These are phyloP conservation scores for Clarias macrocephalus DNA, from an alignment of 2,113 vertebrate species.

Conservation along the genomic window DNA sequence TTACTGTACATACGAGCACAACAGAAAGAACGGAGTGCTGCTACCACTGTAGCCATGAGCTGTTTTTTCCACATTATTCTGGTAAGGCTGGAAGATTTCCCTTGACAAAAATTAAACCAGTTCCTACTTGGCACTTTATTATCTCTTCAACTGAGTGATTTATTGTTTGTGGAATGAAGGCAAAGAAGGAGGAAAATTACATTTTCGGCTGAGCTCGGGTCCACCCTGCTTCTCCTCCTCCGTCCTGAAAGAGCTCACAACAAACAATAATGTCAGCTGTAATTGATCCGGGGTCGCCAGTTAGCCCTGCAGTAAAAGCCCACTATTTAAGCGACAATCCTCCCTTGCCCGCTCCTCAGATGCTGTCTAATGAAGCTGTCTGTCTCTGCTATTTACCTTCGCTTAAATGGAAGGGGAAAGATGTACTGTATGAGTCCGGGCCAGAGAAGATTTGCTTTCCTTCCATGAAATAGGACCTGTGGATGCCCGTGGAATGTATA, in stretches of 20 bases:
- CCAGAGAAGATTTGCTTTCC: conserved; percentile 75
- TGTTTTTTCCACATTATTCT: conserved; percentile 68
- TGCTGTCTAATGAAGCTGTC: conserved; percentile 82
- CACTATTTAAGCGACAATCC: conserved; percentile 82
- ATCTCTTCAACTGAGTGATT: conserved; percentile 87
- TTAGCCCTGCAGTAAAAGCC: conserved; percentile 77
- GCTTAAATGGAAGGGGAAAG: conserved; percentile 78
- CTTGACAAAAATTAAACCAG: conserved; percentile 83
- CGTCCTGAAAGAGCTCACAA: conserved; percentile 70
- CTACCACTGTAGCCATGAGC: conserved; percentile 58
- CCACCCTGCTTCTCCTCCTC: conserved; percentile 68
- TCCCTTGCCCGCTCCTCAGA: conserved; percentile 73
- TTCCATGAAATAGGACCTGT: conserved; percentile 75
- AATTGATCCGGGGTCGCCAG: conserved; percentile 81
- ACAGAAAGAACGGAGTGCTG: neutral
- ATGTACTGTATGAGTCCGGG: conserved; percentile 78
- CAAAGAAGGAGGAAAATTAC: conserved; percentile 80
- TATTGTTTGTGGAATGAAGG: conserved; percentile 83
- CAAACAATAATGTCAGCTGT: conserved; percentile 80
- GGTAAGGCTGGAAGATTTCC: conserved; percentile 71
- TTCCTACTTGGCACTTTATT: conserved; percentile 82
- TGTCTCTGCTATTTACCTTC: conserved; percentile 81
- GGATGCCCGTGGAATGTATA: conserved; percentile 78
- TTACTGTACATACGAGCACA: neutral
- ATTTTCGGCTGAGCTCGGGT: conserved; percentile 75